phyloP scores from a whole-genome alignment of 2,797 vertebrate genomes.

The Pangasius djambal region DNA sequence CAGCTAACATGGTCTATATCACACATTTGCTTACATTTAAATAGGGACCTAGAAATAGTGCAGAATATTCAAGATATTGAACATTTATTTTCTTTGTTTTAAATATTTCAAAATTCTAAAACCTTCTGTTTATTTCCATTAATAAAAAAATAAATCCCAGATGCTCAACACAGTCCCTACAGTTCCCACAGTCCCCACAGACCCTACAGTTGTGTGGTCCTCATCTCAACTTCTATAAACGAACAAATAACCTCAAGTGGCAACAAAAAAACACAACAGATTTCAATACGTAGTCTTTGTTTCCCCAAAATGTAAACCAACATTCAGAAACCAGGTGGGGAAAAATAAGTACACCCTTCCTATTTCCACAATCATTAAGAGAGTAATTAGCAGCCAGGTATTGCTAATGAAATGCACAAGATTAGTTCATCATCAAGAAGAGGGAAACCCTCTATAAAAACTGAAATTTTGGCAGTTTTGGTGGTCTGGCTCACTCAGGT shows the following conservation, averaged over 20 bases:
- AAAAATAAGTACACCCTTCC: not conserved
- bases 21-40: too few species aligned
- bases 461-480: not conserved
- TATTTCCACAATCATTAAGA: not conserved
- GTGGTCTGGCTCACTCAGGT: not conserved
- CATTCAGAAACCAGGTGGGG: not conserved
- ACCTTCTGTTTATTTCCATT: not conserved
- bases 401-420: not conserved
- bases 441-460: not conserved
- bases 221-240: too few species aligned
- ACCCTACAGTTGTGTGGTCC: not conserved
- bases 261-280: too few species aligned
- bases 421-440: not conserved
- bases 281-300: not conserved
- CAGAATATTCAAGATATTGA: too few species aligned
- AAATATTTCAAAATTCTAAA: too few species aligned
- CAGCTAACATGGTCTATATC: too few species aligned
- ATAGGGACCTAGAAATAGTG: too few species aligned
- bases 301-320: not conserved
- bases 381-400: too few species aligned
- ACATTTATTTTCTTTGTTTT: too few species aligned
- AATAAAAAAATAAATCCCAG: not conserved
- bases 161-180: not conserved
- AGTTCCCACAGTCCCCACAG: accelerated
- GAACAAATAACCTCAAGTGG: too few species aligned